Conservation (phyloP, 37 sponge, comb jelly and placozoan genomes). For the Eunapius fragilis region DNA sequence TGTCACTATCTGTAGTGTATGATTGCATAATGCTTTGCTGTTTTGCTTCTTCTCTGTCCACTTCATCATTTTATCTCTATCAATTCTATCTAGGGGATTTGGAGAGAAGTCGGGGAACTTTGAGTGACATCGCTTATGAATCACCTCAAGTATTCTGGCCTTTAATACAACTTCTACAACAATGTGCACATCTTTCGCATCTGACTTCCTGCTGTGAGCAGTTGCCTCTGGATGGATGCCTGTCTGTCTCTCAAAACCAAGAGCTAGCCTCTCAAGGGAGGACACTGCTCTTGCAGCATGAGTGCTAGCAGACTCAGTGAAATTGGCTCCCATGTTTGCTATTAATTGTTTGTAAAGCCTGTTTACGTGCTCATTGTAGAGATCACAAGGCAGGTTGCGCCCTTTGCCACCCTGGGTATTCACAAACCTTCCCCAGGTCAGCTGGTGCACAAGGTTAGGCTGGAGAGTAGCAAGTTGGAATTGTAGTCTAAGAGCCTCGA, state of each 20-base stretch:
- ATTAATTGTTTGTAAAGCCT: constrained; percentile 37
- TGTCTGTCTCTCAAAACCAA: constrained; percentile 15
- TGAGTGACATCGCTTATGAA: neutral
- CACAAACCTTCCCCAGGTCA: too few species aligned
- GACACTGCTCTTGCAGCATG: constrained; percentile 46
- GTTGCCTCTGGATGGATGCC: neutral
- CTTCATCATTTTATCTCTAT: neutral
- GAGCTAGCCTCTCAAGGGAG: neutral
- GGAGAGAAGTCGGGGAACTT: constrained; percentile 2
- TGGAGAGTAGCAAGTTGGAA: too few species aligned
- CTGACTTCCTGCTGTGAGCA: constrained; percentile 17
- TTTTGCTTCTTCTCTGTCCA: constrained; percentile 9
- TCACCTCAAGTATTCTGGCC: neutral
- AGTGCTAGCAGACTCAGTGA: constrained; percentile 9
- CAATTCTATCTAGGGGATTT: neutral
- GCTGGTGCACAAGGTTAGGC: too few species aligned
- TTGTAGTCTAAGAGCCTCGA: too few species aligned
- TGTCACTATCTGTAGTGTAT: too few species aligned
- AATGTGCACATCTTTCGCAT: constrained; percentile 1
- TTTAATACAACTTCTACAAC: neutral
- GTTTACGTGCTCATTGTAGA: constrained; percentile 61
- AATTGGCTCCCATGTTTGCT: constrained; percentile 33
- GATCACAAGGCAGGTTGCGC: constrained; percentile 45
- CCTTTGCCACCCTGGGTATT: constrained; percentile 46
- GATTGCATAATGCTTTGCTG: neutral